Evolutionary conservation across 2,888 invertebrate species (phyloP), one percentile per base, ranked within the genome.

Genomic region (Catocala sponsa): DNA sequence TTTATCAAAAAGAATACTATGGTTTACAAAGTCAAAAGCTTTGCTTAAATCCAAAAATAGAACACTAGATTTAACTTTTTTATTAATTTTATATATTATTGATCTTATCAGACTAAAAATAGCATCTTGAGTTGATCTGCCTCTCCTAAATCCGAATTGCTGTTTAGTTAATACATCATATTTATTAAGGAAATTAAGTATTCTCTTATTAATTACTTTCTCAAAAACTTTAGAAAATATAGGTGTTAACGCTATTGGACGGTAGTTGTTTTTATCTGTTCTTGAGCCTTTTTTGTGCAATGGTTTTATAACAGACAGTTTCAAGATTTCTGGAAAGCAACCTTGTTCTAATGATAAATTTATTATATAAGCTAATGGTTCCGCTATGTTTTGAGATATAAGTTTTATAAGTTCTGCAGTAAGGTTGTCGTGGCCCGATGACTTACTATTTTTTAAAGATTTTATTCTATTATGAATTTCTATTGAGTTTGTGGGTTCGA

Each of bases 221-320:
- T 63, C 54, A 10, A 63, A 44, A 5, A 63, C 41, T 44, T 63
- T 63, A 7, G 57, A 53, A 11, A 57, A 11, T 4, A 57, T 57
- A 2, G 57, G 49, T 4, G 57, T 25, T 11, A 62, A 49, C 15
- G 62, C 56, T 43, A 62, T 57, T 5, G 62, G 62, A 12, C 50
- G 11, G n/a, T 44, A 44, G 25, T 56, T 49, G 48, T 56, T 56
- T 42, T 49, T 42, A n/a, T 56, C 43, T 2, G 49, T 12, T 56
- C 33, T 49, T 6, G 10, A 42, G 12, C 46, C 41, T n/a, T 48
- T 55, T 38, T 55, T 55, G 12, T 41, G 32, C n/a, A 55, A 25
- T 1, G 55, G 55, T 48, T 55, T 55, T 7, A 55, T 48, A 7
- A 55, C 5, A 0, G 55, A 48, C 0, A 55, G n/a, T n/a, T 55